Evolutionary conservation across 2,888 invertebrate genomes (phyloP).

Genomic region (Protonemura montana): DNA sequence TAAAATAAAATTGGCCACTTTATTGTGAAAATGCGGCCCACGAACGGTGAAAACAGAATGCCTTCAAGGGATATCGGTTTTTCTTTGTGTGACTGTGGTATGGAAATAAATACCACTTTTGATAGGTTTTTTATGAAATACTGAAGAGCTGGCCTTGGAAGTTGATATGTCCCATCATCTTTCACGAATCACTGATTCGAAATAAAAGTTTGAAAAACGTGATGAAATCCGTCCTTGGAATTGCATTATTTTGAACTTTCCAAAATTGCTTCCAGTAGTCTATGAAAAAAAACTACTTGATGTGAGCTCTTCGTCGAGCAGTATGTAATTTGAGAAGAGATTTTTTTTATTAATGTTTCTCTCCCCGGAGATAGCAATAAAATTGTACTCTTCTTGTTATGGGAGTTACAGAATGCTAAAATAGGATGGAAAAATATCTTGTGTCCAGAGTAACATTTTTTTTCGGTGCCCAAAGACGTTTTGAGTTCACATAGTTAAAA

Average conservation of each 20-base stretch:
- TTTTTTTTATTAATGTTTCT: not conserved
- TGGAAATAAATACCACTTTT: not conserved
- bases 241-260: constrained; percentile 4
- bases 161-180: constrained; percentile 12
- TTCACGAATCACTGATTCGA: not conserved
- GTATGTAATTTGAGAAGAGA: not conserved
- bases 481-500: not conserved
- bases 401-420: not conserved
- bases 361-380: not conserved
- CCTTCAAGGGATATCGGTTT: not conserved
- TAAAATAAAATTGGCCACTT: not conserved
- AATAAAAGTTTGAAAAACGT: not conserved
- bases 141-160: not conserved
- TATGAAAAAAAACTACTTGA: not conserved
- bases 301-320: not conserved
- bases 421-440: not conserved
- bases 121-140: constrained; percentile 12
- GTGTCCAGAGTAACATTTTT: not conserved
- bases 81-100: not conserved
- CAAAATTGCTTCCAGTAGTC: not conserved
- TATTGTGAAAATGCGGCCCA: not conserved
- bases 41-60: not conserved
- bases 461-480: not conserved
- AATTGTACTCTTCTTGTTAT: not conserved
- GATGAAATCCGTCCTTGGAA: not conserved